These are phyloP conservation scores for Syrmaticus mikado DNA, from an alignment of 2,113 vertebrate species.

Conservation along the genomic window DNA sequence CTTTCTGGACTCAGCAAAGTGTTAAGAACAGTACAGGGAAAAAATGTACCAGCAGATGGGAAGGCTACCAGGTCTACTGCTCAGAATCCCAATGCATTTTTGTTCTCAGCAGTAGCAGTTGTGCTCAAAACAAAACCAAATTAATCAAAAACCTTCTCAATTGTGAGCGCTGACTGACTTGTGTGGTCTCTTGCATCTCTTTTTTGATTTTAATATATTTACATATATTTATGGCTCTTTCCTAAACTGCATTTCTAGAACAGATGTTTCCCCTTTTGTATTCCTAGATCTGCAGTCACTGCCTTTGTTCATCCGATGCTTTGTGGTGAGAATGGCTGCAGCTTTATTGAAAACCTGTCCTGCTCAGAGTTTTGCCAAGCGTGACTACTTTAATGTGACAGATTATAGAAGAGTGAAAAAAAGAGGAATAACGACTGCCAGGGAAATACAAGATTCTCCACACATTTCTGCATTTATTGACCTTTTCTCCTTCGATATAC, in stretches of 20 bases:
- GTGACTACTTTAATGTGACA: neutral
- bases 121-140: neutral
- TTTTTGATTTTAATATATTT: neutral
- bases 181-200: neutral
- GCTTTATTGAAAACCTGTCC: neutral
- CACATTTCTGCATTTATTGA: slow-evolving; percentile 41
- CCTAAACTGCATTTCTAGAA: neutral
- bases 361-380: neutral
- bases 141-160: neutral
- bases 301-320: neutral
- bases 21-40: neutral
- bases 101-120: neutral
- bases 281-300: neutral
- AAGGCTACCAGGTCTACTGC: neutral
- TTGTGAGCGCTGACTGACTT: neutral
- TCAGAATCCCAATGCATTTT: neutral
- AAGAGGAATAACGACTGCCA: neutral
- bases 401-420: neutral
- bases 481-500: neutral
- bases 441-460: neutral
- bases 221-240: neutral
- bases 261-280: neutral
- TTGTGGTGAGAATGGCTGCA: neutral
- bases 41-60: neutral
- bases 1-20: slow-evolving; percentile 14